These are phyloP conservation scores for Tragelaphus strepsiceros DNA, from an alignment of 2,113 vertebrate genomes.

Conservation along the genomic window DNA sequence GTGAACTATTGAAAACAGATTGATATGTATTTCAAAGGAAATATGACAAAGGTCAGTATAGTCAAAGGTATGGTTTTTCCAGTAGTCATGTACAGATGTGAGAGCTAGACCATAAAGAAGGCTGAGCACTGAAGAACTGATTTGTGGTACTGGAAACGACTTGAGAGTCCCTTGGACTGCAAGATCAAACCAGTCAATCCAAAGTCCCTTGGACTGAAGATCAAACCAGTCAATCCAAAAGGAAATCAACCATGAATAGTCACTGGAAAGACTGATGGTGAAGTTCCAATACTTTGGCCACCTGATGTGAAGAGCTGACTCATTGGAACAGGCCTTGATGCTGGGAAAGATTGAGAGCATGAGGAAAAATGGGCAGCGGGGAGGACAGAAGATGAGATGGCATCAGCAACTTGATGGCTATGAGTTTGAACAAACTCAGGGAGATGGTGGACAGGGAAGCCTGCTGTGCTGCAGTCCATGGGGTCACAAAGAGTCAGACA, in stretches of 20 bases:
- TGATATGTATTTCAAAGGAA: background rate
- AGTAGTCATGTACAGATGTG: background rate
- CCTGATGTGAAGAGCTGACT: background rate
- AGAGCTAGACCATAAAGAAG: background rate
- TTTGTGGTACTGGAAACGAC: background rate
- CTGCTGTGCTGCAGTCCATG: background rate
- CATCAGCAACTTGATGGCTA: background rate
- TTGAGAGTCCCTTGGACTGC: background rate
- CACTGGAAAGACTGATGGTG: background rate
- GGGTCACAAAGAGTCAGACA: background rate
- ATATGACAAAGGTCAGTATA: background rate
- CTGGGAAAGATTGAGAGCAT: background rate
- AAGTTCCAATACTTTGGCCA: background rate
- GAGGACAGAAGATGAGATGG: background rate
- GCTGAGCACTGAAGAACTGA: background rate
- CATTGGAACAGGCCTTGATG: background rate
- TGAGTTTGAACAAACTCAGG: background rate
- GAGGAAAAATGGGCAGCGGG: background rate
- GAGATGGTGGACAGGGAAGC: background rate
- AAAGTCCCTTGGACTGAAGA: background rate
- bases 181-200: background rate
- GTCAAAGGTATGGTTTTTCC: background rate
- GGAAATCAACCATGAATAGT: background rate
- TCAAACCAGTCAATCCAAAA: background rate
- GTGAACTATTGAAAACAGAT: background rate